These are phyloP conservation scores for Poliocrania exsul DNA, from an alignment of 2,797 vertebrate species.

Conservation along the genomic window DNA sequence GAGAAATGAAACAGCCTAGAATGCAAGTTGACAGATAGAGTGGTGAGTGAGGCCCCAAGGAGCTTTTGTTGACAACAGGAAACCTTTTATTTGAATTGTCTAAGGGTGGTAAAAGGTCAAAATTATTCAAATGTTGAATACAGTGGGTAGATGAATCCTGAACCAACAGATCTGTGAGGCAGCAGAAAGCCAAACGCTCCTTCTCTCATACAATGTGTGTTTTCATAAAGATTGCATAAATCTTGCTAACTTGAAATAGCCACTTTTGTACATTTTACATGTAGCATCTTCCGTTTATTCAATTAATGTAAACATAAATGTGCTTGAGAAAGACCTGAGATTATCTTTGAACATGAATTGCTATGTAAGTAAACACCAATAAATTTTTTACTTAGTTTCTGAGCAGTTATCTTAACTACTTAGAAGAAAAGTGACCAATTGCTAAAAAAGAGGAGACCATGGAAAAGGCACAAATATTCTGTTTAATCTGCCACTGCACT, in stretches of 20 bases:
- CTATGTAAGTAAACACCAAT: constrained; percentile 12
- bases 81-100: constrained; percentile 57
- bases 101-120: constrained; percentile 59
- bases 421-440: constrained; percentile 32
- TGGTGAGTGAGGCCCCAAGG: constrained; percentile 32
- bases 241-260: constrained; percentile 43
- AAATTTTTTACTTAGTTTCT: constrained; percentile 20
- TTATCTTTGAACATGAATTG: constrained; percentile 40
- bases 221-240: constrained; percentile 45
- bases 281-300: constrained; percentile 36
- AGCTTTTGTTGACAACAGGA: constrained; percentile 28
- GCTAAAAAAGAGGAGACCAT: background rate
- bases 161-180: constrained; percentile 40
- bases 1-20: constrained; percentile 17
- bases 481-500: background rate
- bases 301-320: constrained; percentile 40
- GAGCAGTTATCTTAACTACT: constrained; percentile 17
- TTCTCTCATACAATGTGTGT: background rate
- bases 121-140: constrained; percentile 57
- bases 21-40: constrained; percentile 26
- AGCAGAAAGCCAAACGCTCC: constrained; percentile 39
- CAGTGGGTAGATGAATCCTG: constrained; percentile 26
- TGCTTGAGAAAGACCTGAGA: constrained; percentile 6
- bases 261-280: constrained; percentile 50
- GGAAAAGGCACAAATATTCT: background rate